These are phyloP conservation scores for Cheirogaleus medius DNA, from an alignment of 2,113 vertebrate genomes.

Conservation along the genomic window DNA sequence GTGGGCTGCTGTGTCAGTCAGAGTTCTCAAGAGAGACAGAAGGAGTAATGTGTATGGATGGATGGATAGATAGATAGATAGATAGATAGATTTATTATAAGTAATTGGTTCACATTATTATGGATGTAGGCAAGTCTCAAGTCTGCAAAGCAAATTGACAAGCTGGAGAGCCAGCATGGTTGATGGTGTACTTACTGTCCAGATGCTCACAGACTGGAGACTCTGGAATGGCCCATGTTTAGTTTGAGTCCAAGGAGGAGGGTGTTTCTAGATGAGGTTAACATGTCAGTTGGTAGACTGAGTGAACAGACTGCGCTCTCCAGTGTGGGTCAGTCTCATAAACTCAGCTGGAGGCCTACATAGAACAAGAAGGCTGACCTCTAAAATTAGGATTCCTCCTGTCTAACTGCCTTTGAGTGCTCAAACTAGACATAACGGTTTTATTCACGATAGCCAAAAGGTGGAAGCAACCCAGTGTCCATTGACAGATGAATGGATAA, in stretches of 20 bases:
- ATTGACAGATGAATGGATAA: not conserved
- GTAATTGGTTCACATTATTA: not conserved
- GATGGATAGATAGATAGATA: too few relatives aligned
- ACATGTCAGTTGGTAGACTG: not conserved
- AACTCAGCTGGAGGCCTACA: not conserved
- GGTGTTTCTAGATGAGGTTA: not conserved
- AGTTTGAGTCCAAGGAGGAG: not conserved
- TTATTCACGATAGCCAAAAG: too few relatives aligned
- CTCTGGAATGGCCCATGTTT: too few relatives aligned
- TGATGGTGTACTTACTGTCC: rapidly evolving
- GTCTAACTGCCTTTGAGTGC: not conserved
- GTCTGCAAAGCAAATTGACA: not conserved
- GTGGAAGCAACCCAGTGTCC: too few relatives aligned
- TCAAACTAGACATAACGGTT: too few relatives aligned
- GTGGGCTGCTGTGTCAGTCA: rapidly evolving
- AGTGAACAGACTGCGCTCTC: rapidly evolving
- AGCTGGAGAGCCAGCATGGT: too few relatives aligned
- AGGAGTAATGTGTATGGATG: too few relatives aligned
- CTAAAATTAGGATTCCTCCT: not conserved
- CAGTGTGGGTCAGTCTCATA: not conserved
- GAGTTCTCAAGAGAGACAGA: not conserved
- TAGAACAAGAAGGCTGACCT: too few relatives aligned
- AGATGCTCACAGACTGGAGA: rapidly evolving
- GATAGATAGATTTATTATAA: too few relatives aligned
- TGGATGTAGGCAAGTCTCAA: too few relatives aligned